Base-by-base conservation (phyloP, 2,113 vertebrate genomes). In the Antennarius striatus region DNA sequence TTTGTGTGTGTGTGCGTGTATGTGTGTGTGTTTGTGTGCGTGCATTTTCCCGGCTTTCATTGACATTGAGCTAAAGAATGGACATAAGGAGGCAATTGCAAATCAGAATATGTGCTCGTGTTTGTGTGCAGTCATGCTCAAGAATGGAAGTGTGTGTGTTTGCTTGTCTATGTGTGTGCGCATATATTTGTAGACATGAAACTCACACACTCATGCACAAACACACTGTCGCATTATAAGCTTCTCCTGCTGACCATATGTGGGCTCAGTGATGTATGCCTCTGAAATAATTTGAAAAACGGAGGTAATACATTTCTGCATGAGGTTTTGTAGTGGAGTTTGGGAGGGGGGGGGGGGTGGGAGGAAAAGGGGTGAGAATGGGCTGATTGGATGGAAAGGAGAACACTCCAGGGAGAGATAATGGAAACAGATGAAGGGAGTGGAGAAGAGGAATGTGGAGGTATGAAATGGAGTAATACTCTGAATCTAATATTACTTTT, bases 401-500 rank as follows among this genome's bases (percentile, higher is more conserved):
- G 28, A 78, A 74, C 54, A 65, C 74, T 78, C 68, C 16, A 7
- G 63, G 71, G 65, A 68, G 52, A 68, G 77, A 83, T 81, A 84
- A 77, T 80, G 77, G 71, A 86, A 82, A 74, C 42, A 78, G 70
- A 82, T 80, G 78, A 73, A 78, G 84, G 63, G 52, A 69, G 67
- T 4, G 3, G 9, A 28, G 15, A 57, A 68, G 70, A 67, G 63
- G 46, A 71, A 82, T 75, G 56, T 11, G 45, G 40, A 49, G 61
- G 50, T 50, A 49, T 72, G 66, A 83, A 61, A 68, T 49, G 58
- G 70, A 74, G 67, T 61, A 77, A 74, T 68, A 47, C 66, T 69
- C 55, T 13, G 30, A 73, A 75, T 68, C 60, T 49, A 66, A 82
- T 68, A 77, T 68, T 17, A 28, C 49, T 55, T 68, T 77, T 75